Evolutionary conservation across 2,113 vertebrate species (phyloP).

Genomic region (Sarotherodon lohbergeri): DNA sequence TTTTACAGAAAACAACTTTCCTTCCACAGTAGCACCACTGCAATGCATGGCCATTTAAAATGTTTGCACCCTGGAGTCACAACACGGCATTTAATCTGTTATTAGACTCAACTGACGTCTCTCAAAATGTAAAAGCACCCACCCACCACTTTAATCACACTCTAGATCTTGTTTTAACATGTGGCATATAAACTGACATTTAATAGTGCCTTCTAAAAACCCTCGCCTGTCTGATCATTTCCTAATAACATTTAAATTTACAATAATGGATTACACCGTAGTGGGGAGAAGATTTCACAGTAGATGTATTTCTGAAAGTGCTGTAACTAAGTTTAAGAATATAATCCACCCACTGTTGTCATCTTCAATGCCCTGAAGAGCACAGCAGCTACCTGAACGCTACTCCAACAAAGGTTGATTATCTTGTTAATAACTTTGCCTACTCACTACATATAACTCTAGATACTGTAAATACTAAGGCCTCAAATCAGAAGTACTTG

Average conservation of each 20-base stretch:
- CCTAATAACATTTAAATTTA: not conserved
- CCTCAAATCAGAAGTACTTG: not conserved
- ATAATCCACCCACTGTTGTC: not conserved
- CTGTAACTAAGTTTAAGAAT: not conserved
- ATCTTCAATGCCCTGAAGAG: not conserved
- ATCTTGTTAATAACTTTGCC: not conserved
- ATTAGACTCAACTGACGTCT: not conserved
- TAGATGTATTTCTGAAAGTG: not conserved
- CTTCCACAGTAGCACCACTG: not conserved
- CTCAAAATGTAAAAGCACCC: not conserved
- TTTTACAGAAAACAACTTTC: not conserved
- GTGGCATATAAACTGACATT: not conserved
- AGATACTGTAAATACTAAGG: not conserved
- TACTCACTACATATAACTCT: not conserved
- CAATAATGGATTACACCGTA: not conserved
- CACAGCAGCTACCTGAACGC: not conserved
- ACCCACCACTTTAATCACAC: not conserved
- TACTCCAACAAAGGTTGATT: not conserved
- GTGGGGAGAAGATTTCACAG: not conserved
- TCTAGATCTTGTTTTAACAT: not conserved
- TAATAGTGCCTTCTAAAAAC: not conserved
- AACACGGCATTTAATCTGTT: fast-evolving
- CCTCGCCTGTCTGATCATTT: not conserved
- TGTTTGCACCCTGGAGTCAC: not conserved
- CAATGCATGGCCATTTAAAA: not conserved